phyloP scores from a whole-genome alignment of 2,797 vertebrate species.

The Pangasius krempfi region DNA sequence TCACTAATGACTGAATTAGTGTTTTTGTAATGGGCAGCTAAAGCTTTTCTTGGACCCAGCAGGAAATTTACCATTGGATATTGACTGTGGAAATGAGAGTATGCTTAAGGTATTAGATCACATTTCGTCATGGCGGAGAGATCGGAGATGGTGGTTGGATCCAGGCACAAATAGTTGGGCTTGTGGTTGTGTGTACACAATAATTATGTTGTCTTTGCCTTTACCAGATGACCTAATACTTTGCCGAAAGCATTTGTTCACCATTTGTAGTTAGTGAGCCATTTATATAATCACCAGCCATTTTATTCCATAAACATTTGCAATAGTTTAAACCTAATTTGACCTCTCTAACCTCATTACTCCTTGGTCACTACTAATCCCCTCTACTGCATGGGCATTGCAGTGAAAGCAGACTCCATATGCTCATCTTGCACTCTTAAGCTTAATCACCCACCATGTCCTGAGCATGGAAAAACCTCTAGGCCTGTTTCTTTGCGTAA shows the following conservation, averaged over 20 bases:
- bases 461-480: constrained; percentile 30
- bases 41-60: constrained; percentile 1
- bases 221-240: constrained; percentile 48
- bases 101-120: constrained; percentile 31
- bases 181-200: constrained; percentile 46
- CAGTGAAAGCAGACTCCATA: constrained; percentile 17
- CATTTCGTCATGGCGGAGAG: constrained; percentile 41
- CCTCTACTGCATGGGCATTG: background rate
- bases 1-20: constrained; percentile 44
- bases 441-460: constrained; percentile 27
- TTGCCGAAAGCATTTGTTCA: constrained; percentile 34
- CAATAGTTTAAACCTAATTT: constrained; percentile 14
- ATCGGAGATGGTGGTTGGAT: constrained; percentile 23
- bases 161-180: constrained; percentile 25
- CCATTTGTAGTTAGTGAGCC: constrained; percentile 36
- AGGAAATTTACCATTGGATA: constrained; percentile 17
- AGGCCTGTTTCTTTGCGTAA: constrained; percentile 31
- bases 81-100: constrained; percentile 24
- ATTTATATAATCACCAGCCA: constrained; percentile 2
- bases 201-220: constrained; percentile 42
- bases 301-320: constrained; percentile 22
- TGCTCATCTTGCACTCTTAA: background rate
- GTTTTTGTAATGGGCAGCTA: constrained; percentile 27
- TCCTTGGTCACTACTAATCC: background rate
- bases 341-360: background rate